A percentile compares a stretch with the other conserved stretches of the same genome.
phyloP scores from a whole-genome alignment of 2,797 vertebrate species.

The Thunnus albacares region DNA sequence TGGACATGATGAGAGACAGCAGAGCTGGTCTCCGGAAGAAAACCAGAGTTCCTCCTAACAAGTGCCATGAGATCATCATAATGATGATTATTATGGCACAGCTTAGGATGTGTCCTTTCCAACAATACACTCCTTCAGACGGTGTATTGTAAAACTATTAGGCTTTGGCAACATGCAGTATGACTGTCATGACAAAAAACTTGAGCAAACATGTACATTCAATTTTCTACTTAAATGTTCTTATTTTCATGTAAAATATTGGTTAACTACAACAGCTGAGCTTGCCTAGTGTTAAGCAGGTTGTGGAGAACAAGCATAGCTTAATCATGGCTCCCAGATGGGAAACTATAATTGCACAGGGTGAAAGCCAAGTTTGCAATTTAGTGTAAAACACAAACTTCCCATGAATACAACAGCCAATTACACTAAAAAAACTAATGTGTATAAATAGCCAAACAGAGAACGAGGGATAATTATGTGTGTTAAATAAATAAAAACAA shows the following conservation, averaged over 20 bases:
- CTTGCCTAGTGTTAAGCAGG: slow-evolving; percentile 13
- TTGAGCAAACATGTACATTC: not conserved
- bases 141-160: slow-evolving; percentile 64
- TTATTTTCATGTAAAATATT: slow-evolving; percentile 2
- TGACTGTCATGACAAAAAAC: slow-evolving; percentile 15
- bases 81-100: slow-evolving; percentile 67
- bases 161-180: slow-evolving; percentile 15
- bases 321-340: slow-evolving; percentile 36
- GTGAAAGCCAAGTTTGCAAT: slow-evolving; percentile 66
- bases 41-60: slow-evolving; percentile 62
- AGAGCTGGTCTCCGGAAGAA: slow-evolving; percentile 56
- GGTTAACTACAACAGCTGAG: not conserved
- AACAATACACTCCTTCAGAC: slow-evolving; percentile 38
- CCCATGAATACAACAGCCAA: slow-evolving; percentile 63
- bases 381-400: slow-evolving; percentile 65
- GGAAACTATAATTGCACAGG: slow-evolving; percentile 48
- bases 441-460: slow-evolving; percentile 29
- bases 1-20: slow-evolving; percentile 41
- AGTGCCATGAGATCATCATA: slow-evolving; percentile 69
- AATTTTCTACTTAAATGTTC: slow-evolving; percentile 11
- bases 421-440: slow-evolving; percentile 52
- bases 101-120: slow-evolving; percentile 39
- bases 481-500: slow-evolving; percentile 51
- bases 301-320: slow-evolving; percentile 18
- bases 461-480: slow-evolving; percentile 32